A percentile compares a stretch with the other conserved stretches of the same genome.
phyloP scores from a whole-genome alignment of 2,888 invertebrate species.

The Nineta flava region DNA sequence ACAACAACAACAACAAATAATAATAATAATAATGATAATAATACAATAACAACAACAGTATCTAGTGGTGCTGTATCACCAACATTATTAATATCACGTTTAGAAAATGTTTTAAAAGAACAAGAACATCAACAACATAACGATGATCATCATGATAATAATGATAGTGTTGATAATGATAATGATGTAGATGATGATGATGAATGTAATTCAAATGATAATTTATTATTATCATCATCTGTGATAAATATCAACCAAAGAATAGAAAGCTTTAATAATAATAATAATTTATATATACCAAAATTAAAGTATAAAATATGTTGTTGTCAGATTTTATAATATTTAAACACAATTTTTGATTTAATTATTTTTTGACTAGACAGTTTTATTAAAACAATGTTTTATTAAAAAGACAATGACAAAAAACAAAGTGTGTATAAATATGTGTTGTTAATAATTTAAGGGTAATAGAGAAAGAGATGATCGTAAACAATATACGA shows the following conservation, averaged over 20 bases:
- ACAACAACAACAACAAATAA: too few species aligned
- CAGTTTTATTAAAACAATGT: too few species aligned
- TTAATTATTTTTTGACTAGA: too few species aligned
- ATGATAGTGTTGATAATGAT: neutral
- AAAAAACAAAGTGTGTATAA: too few species aligned
- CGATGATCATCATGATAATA: neutral
- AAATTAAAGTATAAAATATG: too few species aligned
- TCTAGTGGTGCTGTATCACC: conserved; percentile 34
- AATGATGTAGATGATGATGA: neutral
- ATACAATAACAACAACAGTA: neutral
- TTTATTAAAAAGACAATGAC: too few species aligned
- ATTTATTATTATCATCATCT: neutral
- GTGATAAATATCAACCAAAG: neutral
- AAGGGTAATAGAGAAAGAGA: too few species aligned
- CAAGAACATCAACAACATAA: neutral
- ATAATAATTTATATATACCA: neutral
- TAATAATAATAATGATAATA: too few species aligned
- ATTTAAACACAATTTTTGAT: too few species aligned
- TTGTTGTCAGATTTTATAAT: too few species aligned
- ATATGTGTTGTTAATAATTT: too few species aligned
- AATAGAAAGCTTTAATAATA: neutral
- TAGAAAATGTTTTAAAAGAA: conserved; percentile 30
- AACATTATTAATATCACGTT: conserved; percentile 40
- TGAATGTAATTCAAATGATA: neutral
- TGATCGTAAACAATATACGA: too few species aligned